Base-by-base conservation (phyloP, 2,113 vertebrate species). In the Phalacrocorax brasilianus region DNA sequence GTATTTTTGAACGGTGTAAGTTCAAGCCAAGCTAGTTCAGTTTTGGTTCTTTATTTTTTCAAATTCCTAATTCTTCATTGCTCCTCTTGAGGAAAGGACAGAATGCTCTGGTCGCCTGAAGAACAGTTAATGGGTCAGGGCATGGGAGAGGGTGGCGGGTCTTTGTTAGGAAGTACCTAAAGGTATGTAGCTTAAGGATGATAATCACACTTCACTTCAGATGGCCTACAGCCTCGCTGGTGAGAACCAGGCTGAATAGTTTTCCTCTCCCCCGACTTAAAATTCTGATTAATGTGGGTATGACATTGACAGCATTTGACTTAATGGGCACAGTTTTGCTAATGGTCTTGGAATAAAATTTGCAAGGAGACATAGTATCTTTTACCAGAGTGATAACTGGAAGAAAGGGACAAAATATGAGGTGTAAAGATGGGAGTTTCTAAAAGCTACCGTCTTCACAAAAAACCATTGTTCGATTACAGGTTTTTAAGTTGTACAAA, bases 381-480 rank as follows among this genome's bases (percentile, higher is more conserved):
- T 22, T 66, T 59, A 28, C 15, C 45, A 42, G 11, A 10, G 27
- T 9, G 12, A 30, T 32, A 67, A 44, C 22, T 68, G 50, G 26
- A 42, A 35, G 62, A 86, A 77, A 16, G 0, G 1, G 6, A 5
- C 14, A 19, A 17, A 19, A 86, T 17, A 11, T 5, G 10, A 9
- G 4, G 3, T 8, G 1, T 10, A 9, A 42, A 55, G 27, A 70
- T 45, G 32, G n/a, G 19, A 50, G 5, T 59, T 71, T n/a, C 49
- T 32, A 12, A 58, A 89, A 72, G 8, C 8, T 20, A 0, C 35
- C 0, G 0, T 4, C 17, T 27, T 42, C 12, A 30, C 10, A 13
- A 61, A 35, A 19, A 14, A 2, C 2, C 3, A 1, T 9, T 35
- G 49, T 49, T 38, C 2, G 0, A 1, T 47, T 26, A 0, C 5